Percentiles rank a stretch among this genome's conserved stretches.
These are phyloP conservation scores for Protonibea diacanthus DNA, from an alignment of 2,797 vertebrate species.

Conservation along the genomic window DNA sequence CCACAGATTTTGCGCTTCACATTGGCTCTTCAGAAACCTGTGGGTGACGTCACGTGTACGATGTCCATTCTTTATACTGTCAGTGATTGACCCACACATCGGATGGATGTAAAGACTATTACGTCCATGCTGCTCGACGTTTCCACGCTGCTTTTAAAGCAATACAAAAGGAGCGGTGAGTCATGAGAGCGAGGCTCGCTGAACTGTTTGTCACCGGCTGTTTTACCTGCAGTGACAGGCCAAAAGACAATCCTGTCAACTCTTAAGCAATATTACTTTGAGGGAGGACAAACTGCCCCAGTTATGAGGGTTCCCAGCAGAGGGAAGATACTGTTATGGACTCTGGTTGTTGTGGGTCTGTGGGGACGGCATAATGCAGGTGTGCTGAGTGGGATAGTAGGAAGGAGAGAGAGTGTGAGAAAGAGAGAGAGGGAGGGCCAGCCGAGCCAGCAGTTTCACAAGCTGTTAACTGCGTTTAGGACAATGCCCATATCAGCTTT, in stretches of 20 bases:
- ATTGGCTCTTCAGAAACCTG: too few species aligned
- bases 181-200: neutral
- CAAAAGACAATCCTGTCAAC: conserved; percentile 70
- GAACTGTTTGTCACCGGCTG: conserved; percentile 45
- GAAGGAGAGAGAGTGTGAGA: neutral
- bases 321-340: conserved; percentile 33
- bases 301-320: conserved; percentile 44
- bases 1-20: too few species aligned
- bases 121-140: neutral
- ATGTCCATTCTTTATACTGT: too few species aligned
- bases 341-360: conserved; percentile 41
- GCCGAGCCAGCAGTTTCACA: conserved; percentile 53
- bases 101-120: neutral
- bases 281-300: conserved; percentile 52
- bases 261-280: conserved; percentile 55
- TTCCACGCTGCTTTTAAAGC: conserved; percentile 19
- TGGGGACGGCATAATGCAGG: conserved; percentile 47
- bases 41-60: too few species aligned
- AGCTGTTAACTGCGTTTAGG: conserved; percentile 59
- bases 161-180: neutral
- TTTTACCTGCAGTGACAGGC: conserved; percentile 57
- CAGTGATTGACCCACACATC: neutral
- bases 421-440: neutral
- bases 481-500: conserved; percentile 51
- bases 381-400: conserved; percentile 13